These are phyloP conservation scores for Ptychoptera contaminata DNA, from an alignment of 2,888 invertebrate genomes.

Conservation along the genomic window DNA sequence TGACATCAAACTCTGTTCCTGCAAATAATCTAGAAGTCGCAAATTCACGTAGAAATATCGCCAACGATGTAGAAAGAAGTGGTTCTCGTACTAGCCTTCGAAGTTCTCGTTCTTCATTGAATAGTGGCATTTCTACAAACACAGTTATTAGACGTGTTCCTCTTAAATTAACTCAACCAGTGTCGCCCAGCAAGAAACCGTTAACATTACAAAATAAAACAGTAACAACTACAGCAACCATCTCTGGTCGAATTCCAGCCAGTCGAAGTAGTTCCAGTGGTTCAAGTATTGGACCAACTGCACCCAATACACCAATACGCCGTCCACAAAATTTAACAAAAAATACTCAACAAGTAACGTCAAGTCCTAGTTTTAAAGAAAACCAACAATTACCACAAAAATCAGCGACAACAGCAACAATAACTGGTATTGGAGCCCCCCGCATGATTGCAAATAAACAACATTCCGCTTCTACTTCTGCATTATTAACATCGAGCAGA, in stretches of 20 bases:
- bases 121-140: slow-evolving; percentile 61
- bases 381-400: slow-evolving; percentile 17
- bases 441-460: background rate
- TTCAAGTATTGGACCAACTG: slow-evolving; percentile 38
- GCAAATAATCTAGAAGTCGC: no score
- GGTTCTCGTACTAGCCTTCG: slow-evolving; percentile 63
- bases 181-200: slow-evolving; percentile 31
- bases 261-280: slow-evolving; percentile 43
- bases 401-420: slow-evolving; percentile 8
- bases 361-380: slow-evolving; percentile 30
- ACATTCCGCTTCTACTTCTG: background rate
- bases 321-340: slow-evolving; percentile 11
- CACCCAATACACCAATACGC: slow-evolving; percentile 14
- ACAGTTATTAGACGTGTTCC: slow-evolving; percentile 59
- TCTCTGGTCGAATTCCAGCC: slow-evolving; percentile 33
- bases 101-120: slow-evolving; percentile 69
- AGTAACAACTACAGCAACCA: slow-evolving; percentile 13
- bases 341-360: slow-evolving; percentile 4
- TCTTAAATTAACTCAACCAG: slow-evolving; percentile 30
- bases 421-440: slow-evolving; percentile 6
- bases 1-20: no score
- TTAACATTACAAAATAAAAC: slow-evolving; percentile 36
- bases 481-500: background rate
- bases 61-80: slow-evolving; percentile 48
- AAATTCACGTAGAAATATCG: background rate